A percentile compares a stretch with the other conserved stretches of the same genome.
phyloP scores from a whole-genome alignment of 2,113 vertebrate genomes.

The Dipodomys ordii region DNA sequence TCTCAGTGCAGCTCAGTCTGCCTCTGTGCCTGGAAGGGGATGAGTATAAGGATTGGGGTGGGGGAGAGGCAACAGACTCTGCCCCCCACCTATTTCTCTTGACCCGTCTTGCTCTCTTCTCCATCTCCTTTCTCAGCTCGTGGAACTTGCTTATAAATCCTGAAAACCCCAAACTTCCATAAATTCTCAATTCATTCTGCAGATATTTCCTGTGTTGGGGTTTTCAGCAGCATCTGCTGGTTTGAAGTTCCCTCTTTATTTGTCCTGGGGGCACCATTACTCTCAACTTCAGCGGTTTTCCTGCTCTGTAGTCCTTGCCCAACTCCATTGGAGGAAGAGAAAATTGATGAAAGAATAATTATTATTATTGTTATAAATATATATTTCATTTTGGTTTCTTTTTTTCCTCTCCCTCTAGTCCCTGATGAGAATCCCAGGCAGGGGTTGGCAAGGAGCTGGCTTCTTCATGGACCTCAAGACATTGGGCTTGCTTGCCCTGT shows the following conservation, averaged over 20 bases:
- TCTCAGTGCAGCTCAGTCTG: neutral
- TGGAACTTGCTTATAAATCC: constrained; percentile 83
- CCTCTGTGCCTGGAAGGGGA: neutral
- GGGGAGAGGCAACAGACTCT: neutral
- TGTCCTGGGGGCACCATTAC: constrained; percentile 88
- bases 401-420: constrained; percentile 36
- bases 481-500: neutral
- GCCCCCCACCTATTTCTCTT: neutral
- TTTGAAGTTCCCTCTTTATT: constrained; percentile 89
- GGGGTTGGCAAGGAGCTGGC: neutral
- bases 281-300: constrained; percentile 87
- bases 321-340: constrained; percentile 85
- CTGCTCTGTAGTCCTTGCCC: constrained; percentile 87
- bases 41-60: too few species aligned
- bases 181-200: constrained; percentile 86
- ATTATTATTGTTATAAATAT: constrained; percentile 88
- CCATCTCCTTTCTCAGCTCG: constrained; percentile 67
- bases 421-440: constrained; percentile 85
- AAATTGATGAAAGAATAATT: constrained; percentile 90
- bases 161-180: constrained; percentile 82
- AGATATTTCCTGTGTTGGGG: constrained; percentile 89
- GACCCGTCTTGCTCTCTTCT: constrained; percentile 36
- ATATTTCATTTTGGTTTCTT: constrained; percentile 84
- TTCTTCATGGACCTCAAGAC: neutral
- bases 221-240: constrained; percentile 90